phyloP scores from a whole-genome alignment of 2,888 invertebrate genomes.

The Philhelius pedissequus region DNA sequence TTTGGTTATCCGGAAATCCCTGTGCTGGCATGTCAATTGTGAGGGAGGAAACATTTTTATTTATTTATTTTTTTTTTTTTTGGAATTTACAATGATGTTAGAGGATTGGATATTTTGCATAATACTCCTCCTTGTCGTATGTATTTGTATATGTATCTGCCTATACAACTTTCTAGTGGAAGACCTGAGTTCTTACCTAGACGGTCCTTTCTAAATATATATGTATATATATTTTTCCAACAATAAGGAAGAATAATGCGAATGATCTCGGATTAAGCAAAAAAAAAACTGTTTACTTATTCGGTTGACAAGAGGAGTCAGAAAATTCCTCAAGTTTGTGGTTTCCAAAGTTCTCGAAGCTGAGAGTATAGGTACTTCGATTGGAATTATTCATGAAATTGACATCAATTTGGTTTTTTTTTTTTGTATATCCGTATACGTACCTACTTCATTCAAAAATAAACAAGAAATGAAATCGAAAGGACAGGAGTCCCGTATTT shows the following conservation, averaged over 20 bases:
- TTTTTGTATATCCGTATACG: too few species aligned
- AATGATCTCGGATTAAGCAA: neutral
- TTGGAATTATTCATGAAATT: constrained; percentile 26
- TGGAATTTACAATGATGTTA: constrained; percentile 19
- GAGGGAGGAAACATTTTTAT: constrained; percentile 1
- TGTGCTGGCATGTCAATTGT: constrained; percentile 9
- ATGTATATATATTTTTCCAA: neutral
- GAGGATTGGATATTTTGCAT: constrained; percentile 16
- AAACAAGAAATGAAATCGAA: neutral
- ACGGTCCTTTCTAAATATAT: neutral
- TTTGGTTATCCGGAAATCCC: constrained; percentile 5
- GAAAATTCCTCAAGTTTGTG: constrained; percentile 4
- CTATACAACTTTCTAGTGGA: neutral
- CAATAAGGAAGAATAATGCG: constrained; percentile 3
- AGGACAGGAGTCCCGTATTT: neutral
- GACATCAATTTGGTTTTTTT: constrained; percentile 4
- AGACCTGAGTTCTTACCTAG: neutral
- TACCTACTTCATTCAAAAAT: neutral
- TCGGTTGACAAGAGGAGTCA: neutral
- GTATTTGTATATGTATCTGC: too few species aligned
- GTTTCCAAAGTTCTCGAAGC: neutral
- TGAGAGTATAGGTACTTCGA: constrained; percentile 19
- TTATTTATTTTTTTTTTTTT: neutral
- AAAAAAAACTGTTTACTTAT: neutral
- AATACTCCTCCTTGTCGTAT: neutral